Evolutionary conservation across 2,797 vertebrate species (phyloP).

Genomic region (Argyrosomus regius): DNA sequence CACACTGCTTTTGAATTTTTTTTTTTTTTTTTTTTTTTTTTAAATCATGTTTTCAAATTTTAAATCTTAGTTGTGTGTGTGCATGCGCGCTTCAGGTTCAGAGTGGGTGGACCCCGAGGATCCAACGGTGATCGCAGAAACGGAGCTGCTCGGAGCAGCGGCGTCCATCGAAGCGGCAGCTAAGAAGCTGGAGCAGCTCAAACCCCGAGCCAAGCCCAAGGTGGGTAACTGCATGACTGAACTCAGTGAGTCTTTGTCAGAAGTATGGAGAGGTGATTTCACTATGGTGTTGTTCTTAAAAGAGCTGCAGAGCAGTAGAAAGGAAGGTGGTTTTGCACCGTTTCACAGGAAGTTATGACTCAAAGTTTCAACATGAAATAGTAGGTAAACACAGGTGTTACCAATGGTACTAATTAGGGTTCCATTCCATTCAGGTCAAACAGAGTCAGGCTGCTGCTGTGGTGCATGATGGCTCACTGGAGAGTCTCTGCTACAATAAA

Average conservation of each 20-base stretch:
- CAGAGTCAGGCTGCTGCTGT: too few relatives aligned
- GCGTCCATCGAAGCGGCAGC: constrained; percentile 98
- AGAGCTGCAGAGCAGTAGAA: background rate
- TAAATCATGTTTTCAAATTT: background rate
- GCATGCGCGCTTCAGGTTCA: constrained; percentile 83
- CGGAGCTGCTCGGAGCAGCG: constrained; percentile 94
- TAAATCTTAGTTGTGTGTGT: background rate
- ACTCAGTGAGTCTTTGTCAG: background rate
- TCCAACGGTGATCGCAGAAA: constrained; percentile 97
- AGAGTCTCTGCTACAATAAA: background rate
- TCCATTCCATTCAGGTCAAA: too few relatives aligned
- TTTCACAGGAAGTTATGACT: background rate
- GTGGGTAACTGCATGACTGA: constrained; percentile 75
- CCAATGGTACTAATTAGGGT: too few relatives aligned
- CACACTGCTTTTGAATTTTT: background rate
- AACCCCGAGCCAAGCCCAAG: constrained; percentile 97
- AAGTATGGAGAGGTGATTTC: background rate
- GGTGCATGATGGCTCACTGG: too few relatives aligned
- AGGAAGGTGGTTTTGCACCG: background rate
- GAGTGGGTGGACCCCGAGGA: constrained; percentile 99
- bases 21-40: too few relatives aligned
- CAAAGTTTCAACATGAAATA: background rate
- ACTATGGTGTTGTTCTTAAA: background rate
- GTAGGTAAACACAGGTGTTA: too few relatives aligned
- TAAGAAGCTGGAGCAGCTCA: constrained; percentile 98